Conservation (phyloP, 2,113 vertebrate species). For the Scartelaos histophorus region DNA sequence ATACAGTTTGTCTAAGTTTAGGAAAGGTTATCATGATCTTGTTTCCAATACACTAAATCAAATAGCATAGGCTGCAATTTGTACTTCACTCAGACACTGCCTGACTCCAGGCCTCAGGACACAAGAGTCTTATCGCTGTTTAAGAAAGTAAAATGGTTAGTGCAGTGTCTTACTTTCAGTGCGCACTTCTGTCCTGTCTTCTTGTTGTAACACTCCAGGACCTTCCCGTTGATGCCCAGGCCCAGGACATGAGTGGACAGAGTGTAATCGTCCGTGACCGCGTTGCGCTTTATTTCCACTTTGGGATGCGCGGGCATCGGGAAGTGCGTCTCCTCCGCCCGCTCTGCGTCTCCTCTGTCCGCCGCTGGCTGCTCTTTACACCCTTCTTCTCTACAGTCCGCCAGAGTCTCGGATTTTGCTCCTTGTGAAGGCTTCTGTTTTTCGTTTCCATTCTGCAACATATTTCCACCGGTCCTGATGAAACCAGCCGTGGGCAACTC, state of each 20-base stretch:
- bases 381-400: slow-evolving; percentile 10
- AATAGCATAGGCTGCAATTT: no score
- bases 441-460: slow-evolving; percentile 76
- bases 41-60: no score
- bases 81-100: no score
- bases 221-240: slow-evolving; percentile 96
- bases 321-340: slow-evolving; percentile 54
- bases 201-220: slow-evolving; percentile 90
- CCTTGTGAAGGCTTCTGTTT: slow-evolving; percentile 49
- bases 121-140: no score
- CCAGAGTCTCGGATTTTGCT: slow-evolving; percentile 45
- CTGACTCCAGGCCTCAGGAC: no score
- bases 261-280: slow-evolving; percentile 95
- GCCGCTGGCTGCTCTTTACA: slow-evolving; percentile 2
- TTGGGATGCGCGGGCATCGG: slow-evolving; percentile 73
- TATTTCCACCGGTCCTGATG: slow-evolving; percentile 43
- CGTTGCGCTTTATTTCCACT: slow-evolving; percentile 89
- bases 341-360: slow-evolving; percentile 16
- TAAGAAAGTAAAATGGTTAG: not conserved
- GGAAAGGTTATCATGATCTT: no score
- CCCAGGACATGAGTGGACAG: slow-evolving; percentile 93
- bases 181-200: slow-evolving; percentile 92
- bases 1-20: no score
- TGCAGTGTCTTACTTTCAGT: slow-evolving; percentile 83
- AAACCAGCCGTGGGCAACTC: not conserved